phyloP scores from a whole-genome alignment of 2,888 invertebrate species.

The Drosophila borealis region DNA sequence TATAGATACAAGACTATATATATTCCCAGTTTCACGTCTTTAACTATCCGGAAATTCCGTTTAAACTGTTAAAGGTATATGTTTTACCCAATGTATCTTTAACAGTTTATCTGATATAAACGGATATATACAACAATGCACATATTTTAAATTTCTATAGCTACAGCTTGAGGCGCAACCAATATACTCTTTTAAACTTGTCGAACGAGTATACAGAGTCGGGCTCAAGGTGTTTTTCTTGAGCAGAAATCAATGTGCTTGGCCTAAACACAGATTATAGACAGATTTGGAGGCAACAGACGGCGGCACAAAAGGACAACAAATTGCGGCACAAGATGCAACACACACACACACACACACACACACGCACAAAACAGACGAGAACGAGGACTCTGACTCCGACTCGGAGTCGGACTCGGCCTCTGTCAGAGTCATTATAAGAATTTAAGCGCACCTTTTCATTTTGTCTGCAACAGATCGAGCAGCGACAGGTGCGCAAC shows the following conservation, averaged over 20 bases:
- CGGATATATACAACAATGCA: no score
- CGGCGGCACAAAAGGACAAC: constrained; percentile 72
- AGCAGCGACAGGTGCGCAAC: constrained; percentile 74
- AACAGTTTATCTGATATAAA: no score
- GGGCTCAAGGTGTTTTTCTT: constrained; percentile 72
- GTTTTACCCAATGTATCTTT: no score
- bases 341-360: constrained; percentile 35
- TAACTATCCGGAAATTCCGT: no score
- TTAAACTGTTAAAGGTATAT: no score
- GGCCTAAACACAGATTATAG: constrained; percentile 75
- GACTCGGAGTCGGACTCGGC: constrained; percentile 17
- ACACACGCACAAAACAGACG: no score
- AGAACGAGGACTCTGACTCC: constrained; percentile 15
- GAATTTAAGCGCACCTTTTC: constrained; percentile 81
- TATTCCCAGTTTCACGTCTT: no score
- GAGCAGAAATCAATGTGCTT: constrained; percentile 58
- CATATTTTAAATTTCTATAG: no score
- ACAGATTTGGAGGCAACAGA: constrained; percentile 75
- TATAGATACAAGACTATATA: no score
- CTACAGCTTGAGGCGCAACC: no score
- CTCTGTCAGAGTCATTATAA: constrained; percentile 71
- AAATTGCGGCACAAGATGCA: constrained; percentile 75
- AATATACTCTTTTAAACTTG: no score
- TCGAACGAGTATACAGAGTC: background rate
- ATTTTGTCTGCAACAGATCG: constrained; percentile 57